Conservation (phyloP, 2,113 vertebrate genomes). For the Prunella fulvescens region DNA sequence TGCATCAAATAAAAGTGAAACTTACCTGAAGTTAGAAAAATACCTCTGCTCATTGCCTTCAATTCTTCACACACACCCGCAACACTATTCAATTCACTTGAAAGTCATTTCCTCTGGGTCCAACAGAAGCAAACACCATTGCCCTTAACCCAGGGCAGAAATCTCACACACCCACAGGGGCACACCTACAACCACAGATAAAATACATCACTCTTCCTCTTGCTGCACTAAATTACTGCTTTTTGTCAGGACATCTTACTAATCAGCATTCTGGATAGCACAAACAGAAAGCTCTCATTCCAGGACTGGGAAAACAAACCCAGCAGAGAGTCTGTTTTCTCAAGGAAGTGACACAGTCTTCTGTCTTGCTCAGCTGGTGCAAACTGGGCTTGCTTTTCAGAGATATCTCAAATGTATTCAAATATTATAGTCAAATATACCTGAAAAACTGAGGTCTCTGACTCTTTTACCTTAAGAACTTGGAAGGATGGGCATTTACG, state of each 20-base stretch:
- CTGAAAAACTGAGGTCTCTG: neutral
- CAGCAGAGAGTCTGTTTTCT: neutral
- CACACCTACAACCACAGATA: neutral
- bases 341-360: neutral
- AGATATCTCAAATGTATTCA: neutral
- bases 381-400: neutral
- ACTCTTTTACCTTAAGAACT: neutral
- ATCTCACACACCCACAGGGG: neutral
- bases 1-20: neutral
- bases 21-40: neutral
- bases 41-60: neutral
- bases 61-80: neutral
- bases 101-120: neutral
- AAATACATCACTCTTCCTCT: neutral
- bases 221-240: neutral
- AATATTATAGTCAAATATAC: neutral
- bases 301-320: neutral
- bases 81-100: neutral
- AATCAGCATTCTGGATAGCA: neutral
- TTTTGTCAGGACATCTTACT: neutral
- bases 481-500: neutral
- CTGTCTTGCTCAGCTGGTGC: neutral
- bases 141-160: neutral
- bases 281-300: neutral
- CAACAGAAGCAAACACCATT: neutral